A percentile compares a stretch with the other conserved stretches of the same genome.
phyloP scores from a whole-genome alignment of 2,113 vertebrate species.

The Brienomyrus longianalis region DNA sequence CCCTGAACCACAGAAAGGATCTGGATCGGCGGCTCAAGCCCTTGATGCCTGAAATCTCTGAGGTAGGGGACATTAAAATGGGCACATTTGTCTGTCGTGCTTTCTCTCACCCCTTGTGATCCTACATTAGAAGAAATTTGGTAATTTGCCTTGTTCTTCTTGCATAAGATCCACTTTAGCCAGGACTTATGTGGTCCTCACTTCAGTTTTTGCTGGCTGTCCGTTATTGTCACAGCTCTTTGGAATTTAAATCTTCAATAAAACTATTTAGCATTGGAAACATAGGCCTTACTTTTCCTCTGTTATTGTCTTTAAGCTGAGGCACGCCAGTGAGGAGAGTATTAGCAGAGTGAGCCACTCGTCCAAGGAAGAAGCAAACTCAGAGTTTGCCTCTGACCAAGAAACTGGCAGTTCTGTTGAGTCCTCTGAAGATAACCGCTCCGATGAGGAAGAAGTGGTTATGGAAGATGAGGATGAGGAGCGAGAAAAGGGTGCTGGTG shows the following conservation, averaged over 20 bases:
- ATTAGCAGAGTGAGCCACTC: conserved; percentile 65
- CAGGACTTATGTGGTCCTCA: not conserved
- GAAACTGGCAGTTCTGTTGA: conserved; percentile 72
- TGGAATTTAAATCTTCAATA: not conserved
- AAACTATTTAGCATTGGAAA: not conserved
- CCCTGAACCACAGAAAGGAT: conserved; percentile 69
- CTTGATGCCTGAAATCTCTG: conserved; percentile 60
- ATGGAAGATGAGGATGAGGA: conserved; percentile 56
- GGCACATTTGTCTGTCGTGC: not conserved
- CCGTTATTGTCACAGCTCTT: not conserved
- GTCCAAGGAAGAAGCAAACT: conserved; percentile 76
- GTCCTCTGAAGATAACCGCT: conserved; percentile 75
- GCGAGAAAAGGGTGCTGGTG: conserved; percentile 45
- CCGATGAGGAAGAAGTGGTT: conserved; percentile 65
- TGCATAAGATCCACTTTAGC: not conserved
- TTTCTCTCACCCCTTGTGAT: not conserved
- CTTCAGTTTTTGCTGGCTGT: not conserved
- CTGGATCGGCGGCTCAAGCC: conserved; percentile 71
- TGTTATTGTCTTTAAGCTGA: conserved; percentile 62
- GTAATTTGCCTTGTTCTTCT: not conserved
- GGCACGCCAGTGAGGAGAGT: conserved; percentile 66
- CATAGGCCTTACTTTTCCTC: not conserved
- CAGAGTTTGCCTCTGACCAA: conserved; percentile 80
- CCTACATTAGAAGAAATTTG: not conserved
- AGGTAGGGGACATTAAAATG: conserved; percentile 29